Base-by-base conservation (phyloP, 2,888 invertebrate genomes). In the Parelbella ahira region DNA sequence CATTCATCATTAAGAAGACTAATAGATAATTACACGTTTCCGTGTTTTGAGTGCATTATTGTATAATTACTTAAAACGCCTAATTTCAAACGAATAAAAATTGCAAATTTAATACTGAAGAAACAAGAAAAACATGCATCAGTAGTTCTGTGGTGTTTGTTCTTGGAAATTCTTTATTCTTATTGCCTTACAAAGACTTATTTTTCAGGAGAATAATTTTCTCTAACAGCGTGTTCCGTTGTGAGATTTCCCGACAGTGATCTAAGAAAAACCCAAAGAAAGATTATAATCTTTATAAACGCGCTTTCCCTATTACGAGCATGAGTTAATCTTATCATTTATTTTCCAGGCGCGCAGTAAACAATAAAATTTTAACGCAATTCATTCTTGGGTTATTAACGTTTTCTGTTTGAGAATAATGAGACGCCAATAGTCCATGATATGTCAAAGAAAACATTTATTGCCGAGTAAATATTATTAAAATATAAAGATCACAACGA, bases 281-380 rank as follows among this genome's bases (percentile, higher is more conserved):
- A 24, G 38, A 39, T 39, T n/a, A 24, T 39, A 24, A 39, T 39
- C 38, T 13, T 30, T 4, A 11, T 8, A 21, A 24, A 24, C 10
- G 15, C 9, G 24, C 12, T 18, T 21, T 30, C 30, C 38, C n/a
- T 39, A 23, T 24, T 39, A 18, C 12, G 24, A 38, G 12, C 38
- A 39, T 24, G 29, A 23, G 30, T 30, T 37, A 23, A 23, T 23
- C 30, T 29, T 23, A 23, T 39, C 38, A 39, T 15, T 34, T 34
- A 24, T 29, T 38, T 11, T n/a, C 11, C 4, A 13, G 20, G 9
- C 23, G 7, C 15, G 11, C 3, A 38, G 24, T 30, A 7, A 12
- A 27, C 29, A 38, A 30, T 30, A 24, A 38, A 32, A 19, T 25
- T 9, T 11, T 1, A 20, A 39, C 32, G 25, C 18, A 11, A 24